Conservation (phyloP, 2,113 vertebrate species). For the Gorilla gorilla region DNA sequence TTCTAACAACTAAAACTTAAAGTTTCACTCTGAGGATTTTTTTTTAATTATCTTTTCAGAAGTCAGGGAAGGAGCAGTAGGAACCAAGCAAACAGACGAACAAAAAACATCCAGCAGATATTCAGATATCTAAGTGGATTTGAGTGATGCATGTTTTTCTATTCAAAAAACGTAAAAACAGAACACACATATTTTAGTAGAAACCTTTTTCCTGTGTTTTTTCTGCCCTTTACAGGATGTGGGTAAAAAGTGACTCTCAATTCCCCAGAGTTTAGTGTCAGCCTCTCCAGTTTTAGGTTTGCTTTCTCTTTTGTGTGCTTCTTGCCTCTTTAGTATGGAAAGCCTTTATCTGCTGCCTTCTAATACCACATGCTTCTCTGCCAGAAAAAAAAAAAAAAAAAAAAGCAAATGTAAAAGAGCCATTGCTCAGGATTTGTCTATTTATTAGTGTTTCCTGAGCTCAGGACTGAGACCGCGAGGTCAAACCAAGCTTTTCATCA, state of each 20-base stretch:
- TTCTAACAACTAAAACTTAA: constrained; percentile 2
- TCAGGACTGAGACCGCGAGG: not conserved
- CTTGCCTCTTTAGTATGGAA: constrained; percentile 7
- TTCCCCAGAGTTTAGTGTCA: constrained; percentile 40
- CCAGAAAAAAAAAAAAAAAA: not conserved
- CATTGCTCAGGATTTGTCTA: not conserved
- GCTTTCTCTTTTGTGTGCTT: not conserved
- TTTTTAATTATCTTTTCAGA: not conserved
- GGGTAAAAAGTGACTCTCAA: constrained; percentile 61
- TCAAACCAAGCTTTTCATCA: constrained; percentile 19
- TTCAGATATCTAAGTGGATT: constrained; percentile 28
- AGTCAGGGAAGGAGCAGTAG: not conserved
- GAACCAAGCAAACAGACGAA: constrained; percentile 11
- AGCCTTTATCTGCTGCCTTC: not conserved
- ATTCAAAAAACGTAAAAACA: not conserved
- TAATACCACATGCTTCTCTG: not conserved
- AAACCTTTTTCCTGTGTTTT: constrained; percentile 66
- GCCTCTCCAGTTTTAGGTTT: constrained; percentile 34
- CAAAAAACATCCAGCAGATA: constrained; percentile 1
- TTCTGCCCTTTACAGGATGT: constrained; percentile 53
- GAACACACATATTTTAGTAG: not conserved
- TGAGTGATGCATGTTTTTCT: constrained; percentile 39
- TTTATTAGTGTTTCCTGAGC: constrained; percentile 38
- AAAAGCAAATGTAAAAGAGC: constrained; percentile 3
- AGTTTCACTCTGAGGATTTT: not conserved